A percentile compares a stretch with the other conserved stretches of the same genome.
Conservation (phyloP, 1,140 invertebrate genomes). For the Cydia fagiglandana region DNA sequence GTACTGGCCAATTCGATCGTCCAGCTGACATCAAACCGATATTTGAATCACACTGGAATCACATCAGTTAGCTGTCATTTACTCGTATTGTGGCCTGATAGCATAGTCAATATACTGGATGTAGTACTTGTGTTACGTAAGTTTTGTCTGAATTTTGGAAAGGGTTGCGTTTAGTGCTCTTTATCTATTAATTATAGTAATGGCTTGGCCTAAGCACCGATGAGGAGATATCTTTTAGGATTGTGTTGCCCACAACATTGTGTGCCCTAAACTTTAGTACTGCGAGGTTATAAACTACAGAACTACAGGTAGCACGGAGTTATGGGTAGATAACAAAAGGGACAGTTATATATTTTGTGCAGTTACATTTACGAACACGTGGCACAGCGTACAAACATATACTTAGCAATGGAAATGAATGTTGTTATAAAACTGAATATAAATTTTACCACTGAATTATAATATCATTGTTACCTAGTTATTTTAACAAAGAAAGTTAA, state of each 20-base stretch:
- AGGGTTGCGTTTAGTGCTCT: slow-evolving; percentile 26
- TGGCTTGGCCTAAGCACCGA: not conserved
- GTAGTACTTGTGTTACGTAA: not conserved
- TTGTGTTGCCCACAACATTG: not conserved
- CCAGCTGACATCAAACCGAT: too few relatives aligned
- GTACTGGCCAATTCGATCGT: too few relatives aligned
- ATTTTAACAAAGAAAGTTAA: too few relatives aligned
- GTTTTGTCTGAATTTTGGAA: slow-evolving; percentile 10
- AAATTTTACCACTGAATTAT: too few relatives aligned
- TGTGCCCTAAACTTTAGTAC: slow-evolving; percentile 15
- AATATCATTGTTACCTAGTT: too few relatives aligned
- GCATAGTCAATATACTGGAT: slow-evolving; percentile 4
- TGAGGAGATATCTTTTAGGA: slow-evolving; percentile 22
- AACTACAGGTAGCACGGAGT: not conserved
- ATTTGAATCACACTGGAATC: too few relatives aligned
- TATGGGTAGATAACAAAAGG: not conserved
- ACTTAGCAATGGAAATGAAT: too few relatives aligned
- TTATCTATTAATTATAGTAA: slow-evolving; percentile 32
- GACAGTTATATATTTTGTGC: not conserved
- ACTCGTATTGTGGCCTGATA: too few relatives aligned
- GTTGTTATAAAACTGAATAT: too few relatives aligned
- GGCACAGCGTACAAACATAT: too few relatives aligned
- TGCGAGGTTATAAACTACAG: slow-evolving; percentile 4
- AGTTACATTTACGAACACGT: too few relatives aligned
- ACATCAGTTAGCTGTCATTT: too few relatives aligned